Base-by-base conservation (phyloP, 2,113 vertebrate genomes). In the Oenanthe melanoleuca region DNA sequence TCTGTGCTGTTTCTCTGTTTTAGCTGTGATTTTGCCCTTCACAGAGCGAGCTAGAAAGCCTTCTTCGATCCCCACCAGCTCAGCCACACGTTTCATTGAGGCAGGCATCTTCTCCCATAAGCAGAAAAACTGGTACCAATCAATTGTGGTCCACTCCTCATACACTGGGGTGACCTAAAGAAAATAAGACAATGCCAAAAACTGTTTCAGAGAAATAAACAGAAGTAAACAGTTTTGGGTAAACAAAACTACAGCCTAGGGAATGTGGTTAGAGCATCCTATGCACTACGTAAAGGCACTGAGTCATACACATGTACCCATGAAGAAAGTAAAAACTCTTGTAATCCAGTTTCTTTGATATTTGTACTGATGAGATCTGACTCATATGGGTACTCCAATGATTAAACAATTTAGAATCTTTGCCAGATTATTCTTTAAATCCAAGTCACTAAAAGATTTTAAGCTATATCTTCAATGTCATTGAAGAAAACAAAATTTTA, bases 101-200 rank as follows among this genome's bases (percentile, higher is more conserved):
- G 98, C 97, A 8, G 99, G 98, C 64, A 99, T 96, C 95, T 99
- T 98, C 87, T 99, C 99, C 99, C 99, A 99, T 31, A 99, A 96
- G 95, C 99, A 99, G 95, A 99, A 99, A 94, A 99, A 99, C 94
- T 98, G 98, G 93, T 99, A 99, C 99, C 99, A 99, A 79, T 99
- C 99, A 89, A 99, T 99, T 74, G 98, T 98, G 9, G 98, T 98
- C 99, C 99, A 99, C 47, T 99, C 99, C n/a, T 99, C 98, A 40
- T 99, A 99, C 79, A 99, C 89, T 12, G 99, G 99, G 24, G 99
- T 99, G 94, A 99, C 98, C 99, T 99, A 79, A 82, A 83, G 50
- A 61, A 94, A 92, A 47, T 8, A 88, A 88, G 20, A 67, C 22
- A 74, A 64, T 26, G 20, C n/a, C 65, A 91, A 94, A 90, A 84